Evolutionary conservation across 2,888 invertebrate species (phyloP).

Genomic region (Epistrophe grossulariae): DNA sequence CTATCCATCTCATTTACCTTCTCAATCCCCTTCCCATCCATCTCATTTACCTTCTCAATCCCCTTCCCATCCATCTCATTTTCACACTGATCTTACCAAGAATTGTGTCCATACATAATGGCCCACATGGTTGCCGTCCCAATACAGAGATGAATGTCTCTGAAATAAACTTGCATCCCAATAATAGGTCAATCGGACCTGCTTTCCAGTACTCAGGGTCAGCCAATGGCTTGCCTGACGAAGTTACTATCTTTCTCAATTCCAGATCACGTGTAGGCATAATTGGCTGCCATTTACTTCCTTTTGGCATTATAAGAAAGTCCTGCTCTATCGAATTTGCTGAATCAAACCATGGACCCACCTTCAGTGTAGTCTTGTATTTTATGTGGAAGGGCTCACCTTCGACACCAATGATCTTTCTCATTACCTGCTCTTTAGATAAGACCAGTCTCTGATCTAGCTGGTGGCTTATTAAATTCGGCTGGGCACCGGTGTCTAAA

Average conservation of each 20-base stretch:
- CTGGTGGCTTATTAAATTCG: neutral
- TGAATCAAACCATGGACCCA: conserved; percentile 8
- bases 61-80: too few relatives aligned
- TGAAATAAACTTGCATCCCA: neutral
- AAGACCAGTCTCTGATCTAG: neutral
- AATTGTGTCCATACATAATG: neutral
- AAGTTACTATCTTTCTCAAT: too few relatives aligned
- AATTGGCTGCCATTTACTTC: neutral
- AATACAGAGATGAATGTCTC: neutral
- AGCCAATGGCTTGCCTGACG: neutral
- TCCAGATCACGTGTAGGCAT: neutral
- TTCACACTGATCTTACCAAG: too few relatives aligned
- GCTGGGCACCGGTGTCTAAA: neutral
- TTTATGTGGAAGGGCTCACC: too few relatives aligned
- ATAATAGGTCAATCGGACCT: neutral
- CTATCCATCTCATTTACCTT: too few relatives aligned
- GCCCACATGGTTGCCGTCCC: neutral
- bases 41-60: too few relatives aligned
- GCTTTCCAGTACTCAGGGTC: neutral
- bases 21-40: too few relatives aligned
- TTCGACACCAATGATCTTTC: too few relatives aligned
- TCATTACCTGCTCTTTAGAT: neutral
- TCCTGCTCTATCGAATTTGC: neutral
- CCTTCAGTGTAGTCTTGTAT: too few relatives aligned
- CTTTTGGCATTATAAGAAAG: neutral